phyloP scores from a whole-genome alignment of 2,888 invertebrate species.

The Drosophila fulvimacula region DNA sequence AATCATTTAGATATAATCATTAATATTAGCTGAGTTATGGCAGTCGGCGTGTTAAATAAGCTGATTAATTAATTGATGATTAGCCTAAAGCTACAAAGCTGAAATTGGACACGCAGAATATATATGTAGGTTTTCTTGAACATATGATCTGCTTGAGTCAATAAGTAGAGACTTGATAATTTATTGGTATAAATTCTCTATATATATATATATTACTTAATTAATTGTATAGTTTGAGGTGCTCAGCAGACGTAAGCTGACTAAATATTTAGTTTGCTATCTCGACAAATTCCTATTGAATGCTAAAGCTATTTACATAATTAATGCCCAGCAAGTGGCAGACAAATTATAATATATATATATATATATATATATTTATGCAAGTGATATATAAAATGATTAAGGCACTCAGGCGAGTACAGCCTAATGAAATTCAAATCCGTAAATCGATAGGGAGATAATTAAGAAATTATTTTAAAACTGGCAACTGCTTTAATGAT shows the following conservation, averaged over 20 bases:
- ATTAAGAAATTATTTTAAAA: conserved; percentile 23
- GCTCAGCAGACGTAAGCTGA: neutral
- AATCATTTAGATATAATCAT: conserved; percentile 11
- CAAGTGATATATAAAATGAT: neutral
- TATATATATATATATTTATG: neutral
- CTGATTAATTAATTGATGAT: neutral
- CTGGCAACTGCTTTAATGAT: conserved; percentile 36
- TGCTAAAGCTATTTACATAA: neutral
- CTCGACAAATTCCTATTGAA: too few relatives aligned
- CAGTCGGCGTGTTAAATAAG: neutral
- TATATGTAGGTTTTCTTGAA: neutral
- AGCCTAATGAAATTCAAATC: conserved; percentile 3
- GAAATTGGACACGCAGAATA: neutral
- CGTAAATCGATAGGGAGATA: conserved; percentile 24
- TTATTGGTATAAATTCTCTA: too few relatives aligned
- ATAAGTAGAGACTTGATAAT: neutral
- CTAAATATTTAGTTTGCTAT: neutral
- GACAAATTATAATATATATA: neutral
- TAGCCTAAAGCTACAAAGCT: neutral
- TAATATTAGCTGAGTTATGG: neutral
- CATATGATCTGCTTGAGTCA: too few relatives aligned
- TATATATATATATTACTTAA: too few relatives aligned
- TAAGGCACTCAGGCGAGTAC: neutral
- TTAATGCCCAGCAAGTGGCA: neutral
- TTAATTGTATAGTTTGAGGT: too few relatives aligned